Evolutionary conservation across 2,797 vertebrate species (phyloP).

Genomic region (Glyptemys insculpta): DNA sequence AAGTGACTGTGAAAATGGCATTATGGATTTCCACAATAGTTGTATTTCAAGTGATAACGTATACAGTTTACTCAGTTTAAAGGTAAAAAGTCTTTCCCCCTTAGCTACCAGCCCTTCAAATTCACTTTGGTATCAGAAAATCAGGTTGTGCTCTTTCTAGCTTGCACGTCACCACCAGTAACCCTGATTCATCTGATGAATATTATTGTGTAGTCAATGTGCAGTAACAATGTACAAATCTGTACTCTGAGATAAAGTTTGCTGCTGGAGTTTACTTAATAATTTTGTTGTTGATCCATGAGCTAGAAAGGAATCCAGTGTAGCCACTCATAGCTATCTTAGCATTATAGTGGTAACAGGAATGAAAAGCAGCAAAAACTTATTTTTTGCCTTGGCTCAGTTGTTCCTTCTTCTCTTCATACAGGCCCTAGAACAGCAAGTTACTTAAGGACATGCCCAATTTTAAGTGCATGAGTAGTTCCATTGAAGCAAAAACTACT

Average conservation of each 20-base stretch:
- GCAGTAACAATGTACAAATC: not conserved
- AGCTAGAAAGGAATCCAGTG: slow-evolving; percentile 22
- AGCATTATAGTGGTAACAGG: accelerated
- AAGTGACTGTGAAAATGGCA: not conserved
- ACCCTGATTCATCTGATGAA: not conserved
- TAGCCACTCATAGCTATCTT: not conserved
- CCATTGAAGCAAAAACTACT: not conserved
- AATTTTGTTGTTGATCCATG: not conserved
- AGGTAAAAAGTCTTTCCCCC: not conserved
- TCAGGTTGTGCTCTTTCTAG: not conserved
- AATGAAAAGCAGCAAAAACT: slow-evolving; percentile 36
- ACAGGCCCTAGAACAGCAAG: not conserved
- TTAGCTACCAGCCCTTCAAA: not conserved
- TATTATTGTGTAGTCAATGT: not conserved
- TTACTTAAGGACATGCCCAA: not conserved
- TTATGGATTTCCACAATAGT: not conserved
- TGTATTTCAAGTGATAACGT: not conserved
- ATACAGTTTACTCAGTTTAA: not conserved
- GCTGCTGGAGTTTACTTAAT: accelerated
- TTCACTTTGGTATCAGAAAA: not conserved
- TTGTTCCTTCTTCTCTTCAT: not conserved
- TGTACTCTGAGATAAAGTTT: not conserved
- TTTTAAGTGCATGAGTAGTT: not conserved
- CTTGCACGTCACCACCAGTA: not conserved
- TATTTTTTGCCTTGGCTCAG: slow-evolving; percentile 9